phyloP scores from a whole-genome alignment of 2,797 vertebrate species.

The Hafferia zeledoni region DNA sequence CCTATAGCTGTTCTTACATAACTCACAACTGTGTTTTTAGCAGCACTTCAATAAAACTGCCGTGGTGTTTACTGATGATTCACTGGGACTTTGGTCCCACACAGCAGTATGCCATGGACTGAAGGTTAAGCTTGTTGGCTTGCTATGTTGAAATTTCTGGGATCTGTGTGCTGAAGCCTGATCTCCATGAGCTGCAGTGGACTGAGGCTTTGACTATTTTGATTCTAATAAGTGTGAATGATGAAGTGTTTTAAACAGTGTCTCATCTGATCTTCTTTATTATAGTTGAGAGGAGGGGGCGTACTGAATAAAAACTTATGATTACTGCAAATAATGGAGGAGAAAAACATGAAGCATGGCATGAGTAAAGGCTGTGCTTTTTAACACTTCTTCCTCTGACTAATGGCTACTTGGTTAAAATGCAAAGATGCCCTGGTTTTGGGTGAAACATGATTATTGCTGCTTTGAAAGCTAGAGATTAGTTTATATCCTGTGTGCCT shows the following conservation, averaged over 20 bases:
- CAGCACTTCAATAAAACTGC: neutral
- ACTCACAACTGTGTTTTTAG: neutral
- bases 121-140: neutral
- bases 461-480: neutral
- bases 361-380: neutral
- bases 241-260: neutral
- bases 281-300: neutral
- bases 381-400: neutral
- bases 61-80: neutral
- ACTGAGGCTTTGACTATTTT: neutral
- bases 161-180: neutral
- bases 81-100: neutral
- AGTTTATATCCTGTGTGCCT: neutral
- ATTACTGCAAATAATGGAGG: neutral
- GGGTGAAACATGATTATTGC: neutral
- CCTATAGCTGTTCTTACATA: neutral
- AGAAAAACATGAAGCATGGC: neutral
- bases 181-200: neutral
- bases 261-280: neutral
- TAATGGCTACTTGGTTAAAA: neutral
- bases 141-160: neutral
- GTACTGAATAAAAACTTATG: neutral
- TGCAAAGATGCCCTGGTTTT: neutral
- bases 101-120: neutral
- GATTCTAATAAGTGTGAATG: neutral